phyloP scores from a whole-genome alignment of 2,888 invertebrate species.

The Cheilosia grossa region DNA sequence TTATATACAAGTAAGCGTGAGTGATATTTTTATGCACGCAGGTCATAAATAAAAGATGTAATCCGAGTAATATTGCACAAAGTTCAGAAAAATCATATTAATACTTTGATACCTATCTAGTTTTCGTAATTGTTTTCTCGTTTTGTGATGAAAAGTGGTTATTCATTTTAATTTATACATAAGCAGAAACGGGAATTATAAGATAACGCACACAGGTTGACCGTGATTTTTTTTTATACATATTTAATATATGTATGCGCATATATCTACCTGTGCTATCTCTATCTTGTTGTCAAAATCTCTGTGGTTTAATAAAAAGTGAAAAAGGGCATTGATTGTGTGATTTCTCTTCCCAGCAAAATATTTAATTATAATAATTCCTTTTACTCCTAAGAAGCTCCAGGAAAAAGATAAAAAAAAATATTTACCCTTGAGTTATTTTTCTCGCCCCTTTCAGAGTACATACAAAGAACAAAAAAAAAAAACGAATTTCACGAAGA shows the following conservation, averaged over 20 bases:
- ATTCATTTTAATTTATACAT: slow-evolving; percentile 20
- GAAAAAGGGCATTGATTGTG: slow-evolving; percentile 14
- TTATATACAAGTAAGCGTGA: background rate
- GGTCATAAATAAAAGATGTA: slow-evolving; percentile 52
- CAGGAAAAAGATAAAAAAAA: slow-evolving; percentile 8
- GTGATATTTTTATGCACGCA: slow-evolving; percentile 7
- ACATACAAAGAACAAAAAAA: background rate
- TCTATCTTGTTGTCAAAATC: slow-evolving; percentile 12
- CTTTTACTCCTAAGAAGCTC: background rate
- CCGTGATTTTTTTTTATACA: slow-evolving; percentile 22
- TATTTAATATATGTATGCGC: background rate
- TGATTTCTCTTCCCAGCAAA: background rate
- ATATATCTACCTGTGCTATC: background rate
- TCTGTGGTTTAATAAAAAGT: slow-evolving; percentile 10
- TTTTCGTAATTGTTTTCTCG: slow-evolving; percentile 42
- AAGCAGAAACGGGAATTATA: slow-evolving; percentile 5
- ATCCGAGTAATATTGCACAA: slow-evolving; percentile 36
- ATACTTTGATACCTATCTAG: background rate
- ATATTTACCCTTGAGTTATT: slow-evolving; percentile 54
- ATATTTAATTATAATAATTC: background rate
- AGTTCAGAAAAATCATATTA: slow-evolving; percentile 25
- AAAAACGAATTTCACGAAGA: slow-evolving; percentile 8
- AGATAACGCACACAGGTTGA: slow-evolving; percentile 15
- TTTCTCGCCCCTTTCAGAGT: slow-evolving; percentile 26
- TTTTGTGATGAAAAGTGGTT: slow-evolving; percentile 18